These are phyloP conservation scores for Tetanocera ferruginea DNA, from an alignment of 2,888 invertebrate species.

Conservation along the genomic window DNA sequence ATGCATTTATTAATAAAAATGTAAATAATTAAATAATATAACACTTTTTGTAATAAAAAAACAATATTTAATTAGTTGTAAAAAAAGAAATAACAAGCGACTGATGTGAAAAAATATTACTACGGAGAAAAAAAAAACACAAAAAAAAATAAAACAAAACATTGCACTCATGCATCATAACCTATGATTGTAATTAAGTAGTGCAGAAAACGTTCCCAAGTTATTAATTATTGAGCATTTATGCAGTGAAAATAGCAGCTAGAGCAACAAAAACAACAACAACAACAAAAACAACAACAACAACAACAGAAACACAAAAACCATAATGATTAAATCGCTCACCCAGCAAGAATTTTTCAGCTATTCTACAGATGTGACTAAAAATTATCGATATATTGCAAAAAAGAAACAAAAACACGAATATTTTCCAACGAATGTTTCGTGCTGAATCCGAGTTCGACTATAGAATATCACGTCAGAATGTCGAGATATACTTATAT, in stretches of 20 bases:
- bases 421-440: no score
- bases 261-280: background rate
- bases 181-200: constrained; percentile 22
- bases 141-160: background rate
- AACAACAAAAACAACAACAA: background rate
- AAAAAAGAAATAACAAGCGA: background rate
- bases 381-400: no score
- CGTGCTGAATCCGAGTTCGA: no score
- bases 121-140: background rate
- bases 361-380: no score
- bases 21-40: background rate
- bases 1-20: background rate
- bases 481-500: no score
- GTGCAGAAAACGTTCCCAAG: constrained; percentile 28
- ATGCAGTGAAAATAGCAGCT: background rate
- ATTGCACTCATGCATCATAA: background rate
- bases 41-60: background rate
- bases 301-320: background rate
- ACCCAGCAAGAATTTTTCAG: no score
- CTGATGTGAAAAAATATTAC: background rate
- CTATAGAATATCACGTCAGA: no score
- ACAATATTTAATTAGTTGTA: background rate
- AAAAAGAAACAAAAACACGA: no score
- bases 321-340: background rate
- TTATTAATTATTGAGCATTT: constrained; percentile 34